Conservation (phyloP, 2,888 invertebrate genomes). For the Xanthia icteritia region DNA sequence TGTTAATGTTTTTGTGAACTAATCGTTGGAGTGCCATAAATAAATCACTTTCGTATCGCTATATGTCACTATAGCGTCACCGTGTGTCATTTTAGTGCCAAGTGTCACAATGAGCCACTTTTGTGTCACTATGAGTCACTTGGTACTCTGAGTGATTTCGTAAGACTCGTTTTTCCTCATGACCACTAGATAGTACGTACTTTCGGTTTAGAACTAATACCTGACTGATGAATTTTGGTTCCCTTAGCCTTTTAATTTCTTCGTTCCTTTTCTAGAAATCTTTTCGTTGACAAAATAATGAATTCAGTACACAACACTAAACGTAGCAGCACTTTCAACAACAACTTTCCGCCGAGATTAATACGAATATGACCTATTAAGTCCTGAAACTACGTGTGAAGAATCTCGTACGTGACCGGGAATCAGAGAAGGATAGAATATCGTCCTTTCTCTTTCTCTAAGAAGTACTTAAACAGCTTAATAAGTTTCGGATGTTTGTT, state of each 20-base stretch:
- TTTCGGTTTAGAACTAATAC: background rate
- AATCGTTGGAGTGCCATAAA: too few species aligned
- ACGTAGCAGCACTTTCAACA: slow-evolving; percentile 48
- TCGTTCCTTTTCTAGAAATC: slow-evolving; percentile 12
- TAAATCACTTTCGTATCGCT: background rate
- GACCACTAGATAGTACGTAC: background rate
- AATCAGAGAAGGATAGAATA: slow-evolving; percentile 34
- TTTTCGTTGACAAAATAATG: slow-evolving; percentile 28
- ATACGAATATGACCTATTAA: slow-evolving; percentile 70
- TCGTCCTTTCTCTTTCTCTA: slow-evolving; percentile 33
- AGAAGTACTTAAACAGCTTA: slow-evolving; percentile 67
- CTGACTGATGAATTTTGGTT: too few species aligned
- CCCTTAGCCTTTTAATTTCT: background rate
- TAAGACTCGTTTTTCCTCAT: background rate
- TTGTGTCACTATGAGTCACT: background rate
- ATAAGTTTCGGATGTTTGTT: slow-evolving; percentile 70
- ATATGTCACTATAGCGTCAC: background rate
- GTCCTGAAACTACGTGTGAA: slow-evolving; percentile 66
- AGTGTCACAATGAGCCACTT: background rate
- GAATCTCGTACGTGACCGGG: slow-evolving; percentile 63
- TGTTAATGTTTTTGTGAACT: too few species aligned
- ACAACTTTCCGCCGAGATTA: slow-evolving; percentile 60
- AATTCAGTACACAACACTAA: slow-evolving; percentile 57
- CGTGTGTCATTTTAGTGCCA: background rate
- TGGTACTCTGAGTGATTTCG: background rate